Evolutionary conservation across 2,113 vertebrate genomes (phyloP).

Genomic region (Nothocercus nigrocapillus): DNA sequence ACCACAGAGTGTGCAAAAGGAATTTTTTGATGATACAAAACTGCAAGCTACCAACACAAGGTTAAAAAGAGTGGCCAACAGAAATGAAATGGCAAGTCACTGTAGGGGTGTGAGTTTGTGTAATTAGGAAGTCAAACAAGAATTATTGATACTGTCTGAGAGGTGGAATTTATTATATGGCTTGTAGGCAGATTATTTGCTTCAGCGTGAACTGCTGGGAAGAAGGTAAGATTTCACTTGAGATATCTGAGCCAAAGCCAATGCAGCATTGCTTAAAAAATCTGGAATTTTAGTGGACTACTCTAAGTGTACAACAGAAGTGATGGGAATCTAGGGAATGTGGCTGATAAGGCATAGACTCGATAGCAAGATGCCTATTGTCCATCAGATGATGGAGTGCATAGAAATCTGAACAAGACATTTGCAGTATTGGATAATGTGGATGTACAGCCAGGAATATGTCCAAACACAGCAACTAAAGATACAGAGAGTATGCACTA

Average conservation of each 20-base stretch:
- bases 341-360: not conserved
- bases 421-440: not conserved
- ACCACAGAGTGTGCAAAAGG: not conserved
- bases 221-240: not conserved
- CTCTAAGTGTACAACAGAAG: not conserved
- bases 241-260: not conserved
- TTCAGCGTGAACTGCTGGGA: not conserved
- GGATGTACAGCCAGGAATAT: not conserved
- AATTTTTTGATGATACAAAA: not conserved
- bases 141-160: not conserved
- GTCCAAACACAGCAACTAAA: conserved; percentile 25
- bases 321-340: not conserved
- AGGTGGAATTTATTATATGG: not conserved
- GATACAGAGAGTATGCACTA: not conserved
- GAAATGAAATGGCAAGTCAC: not conserved
- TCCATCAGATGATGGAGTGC: not conserved
- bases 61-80: not conserved
- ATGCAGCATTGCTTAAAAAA: not conserved
- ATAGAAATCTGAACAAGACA: not conserved
- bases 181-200: not conserved
- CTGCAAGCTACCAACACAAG: not conserved
- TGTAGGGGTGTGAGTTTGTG: not conserved
- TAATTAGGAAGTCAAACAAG: not conserved
- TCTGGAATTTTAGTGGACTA: not conserved
- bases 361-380: not conserved